phyloP scores from a whole-genome alignment of 2,113 vertebrate genomes.

The Pterocles orientalis region DNA sequence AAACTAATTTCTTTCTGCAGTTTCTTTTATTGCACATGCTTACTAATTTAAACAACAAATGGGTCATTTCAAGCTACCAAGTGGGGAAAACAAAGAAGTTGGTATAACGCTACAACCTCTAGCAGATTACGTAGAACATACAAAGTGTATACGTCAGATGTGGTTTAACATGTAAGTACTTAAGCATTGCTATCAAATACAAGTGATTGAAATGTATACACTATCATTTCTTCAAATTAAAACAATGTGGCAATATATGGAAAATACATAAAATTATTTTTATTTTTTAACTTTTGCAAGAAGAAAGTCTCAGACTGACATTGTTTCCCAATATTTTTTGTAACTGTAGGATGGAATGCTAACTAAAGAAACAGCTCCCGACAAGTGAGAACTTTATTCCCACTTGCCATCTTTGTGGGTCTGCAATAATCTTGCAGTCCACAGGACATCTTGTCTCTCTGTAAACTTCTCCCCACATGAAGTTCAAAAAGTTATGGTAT shows the following conservation, averaged over 20 bases:
- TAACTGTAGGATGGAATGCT: not conserved
- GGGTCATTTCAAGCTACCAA: not conserved
- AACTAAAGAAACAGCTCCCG: not conserved
- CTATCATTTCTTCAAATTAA: not conserved
- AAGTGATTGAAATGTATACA: not conserved
- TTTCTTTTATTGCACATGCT: not conserved
- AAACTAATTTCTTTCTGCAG: not conserved
- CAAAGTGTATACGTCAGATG: not conserved
- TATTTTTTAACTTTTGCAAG: not conserved
- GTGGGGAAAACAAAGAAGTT: not conserved
- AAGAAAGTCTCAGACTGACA: not conserved
- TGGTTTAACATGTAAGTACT: not conserved
- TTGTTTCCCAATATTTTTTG: not conserved
- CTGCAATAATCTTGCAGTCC: not conserved
- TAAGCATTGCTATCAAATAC: not conserved
- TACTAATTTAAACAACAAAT: not conserved
- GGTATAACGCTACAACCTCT: not conserved
- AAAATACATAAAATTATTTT: not conserved
- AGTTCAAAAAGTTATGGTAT: not conserved
- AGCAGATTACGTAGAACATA: not conserved
- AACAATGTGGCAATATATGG: not conserved
- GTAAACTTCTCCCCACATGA: not conserved
- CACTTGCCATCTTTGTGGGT: rapidly evolving
- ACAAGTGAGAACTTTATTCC: not conserved
- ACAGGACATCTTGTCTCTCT: not conserved